These are phyloP conservation scores for Drosophila trapezifrons DNA, from an alignment of 1,140 invertebrate species.

Conservation along the genomic window DNA sequence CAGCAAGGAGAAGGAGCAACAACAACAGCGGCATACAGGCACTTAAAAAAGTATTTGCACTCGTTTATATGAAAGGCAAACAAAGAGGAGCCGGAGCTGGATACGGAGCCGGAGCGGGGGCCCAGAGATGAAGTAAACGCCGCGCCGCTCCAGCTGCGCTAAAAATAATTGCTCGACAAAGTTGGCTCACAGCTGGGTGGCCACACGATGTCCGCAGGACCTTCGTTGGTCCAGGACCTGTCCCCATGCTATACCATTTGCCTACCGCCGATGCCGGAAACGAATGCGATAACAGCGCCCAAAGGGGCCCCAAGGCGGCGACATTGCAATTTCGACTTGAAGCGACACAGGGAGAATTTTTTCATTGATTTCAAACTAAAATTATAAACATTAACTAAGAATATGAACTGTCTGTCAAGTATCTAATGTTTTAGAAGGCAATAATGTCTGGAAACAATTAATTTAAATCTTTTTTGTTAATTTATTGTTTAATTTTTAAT, in stretches of 20 bases:
- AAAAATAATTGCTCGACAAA: conserved; percentile 79
- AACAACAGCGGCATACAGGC: conserved; percentile 44
- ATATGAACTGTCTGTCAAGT: too few relatives aligned
- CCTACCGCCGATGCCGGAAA: conserved; percentile 38
- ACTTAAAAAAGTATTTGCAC: conserved; percentile 80
- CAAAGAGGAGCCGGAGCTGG: conserved; percentile 21
- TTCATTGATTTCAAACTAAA: too few relatives aligned
- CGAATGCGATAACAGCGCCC: conserved; percentile 51
- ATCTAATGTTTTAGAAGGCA: too few relatives aligned
- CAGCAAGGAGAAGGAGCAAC: conserved; percentile 28
- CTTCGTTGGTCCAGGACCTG: conserved; percentile 1
- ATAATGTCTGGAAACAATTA: too few relatives aligned
- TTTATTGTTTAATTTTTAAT: too few relatives aligned
- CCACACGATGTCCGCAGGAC: neutral
- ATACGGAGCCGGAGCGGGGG: neutral
- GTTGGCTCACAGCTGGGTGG: conserved; percentile 66
- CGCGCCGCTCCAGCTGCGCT: conserved; percentile 43
- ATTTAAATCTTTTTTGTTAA: too few relatives aligned
- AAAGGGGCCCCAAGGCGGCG: conserved; percentile 31
- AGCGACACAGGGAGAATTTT: conserved; percentile 40
- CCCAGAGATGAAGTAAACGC: conserved; percentile 17
- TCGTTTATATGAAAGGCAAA: conserved; percentile 73
- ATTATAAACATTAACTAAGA: too few relatives aligned
- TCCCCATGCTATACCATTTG: conserved; percentile 13
- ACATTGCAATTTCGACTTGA: conserved; percentile 67